phyloP scores from a whole-genome alignment of 2,888 invertebrate genomes.

The Meghimatium bilineatum region DNA sequence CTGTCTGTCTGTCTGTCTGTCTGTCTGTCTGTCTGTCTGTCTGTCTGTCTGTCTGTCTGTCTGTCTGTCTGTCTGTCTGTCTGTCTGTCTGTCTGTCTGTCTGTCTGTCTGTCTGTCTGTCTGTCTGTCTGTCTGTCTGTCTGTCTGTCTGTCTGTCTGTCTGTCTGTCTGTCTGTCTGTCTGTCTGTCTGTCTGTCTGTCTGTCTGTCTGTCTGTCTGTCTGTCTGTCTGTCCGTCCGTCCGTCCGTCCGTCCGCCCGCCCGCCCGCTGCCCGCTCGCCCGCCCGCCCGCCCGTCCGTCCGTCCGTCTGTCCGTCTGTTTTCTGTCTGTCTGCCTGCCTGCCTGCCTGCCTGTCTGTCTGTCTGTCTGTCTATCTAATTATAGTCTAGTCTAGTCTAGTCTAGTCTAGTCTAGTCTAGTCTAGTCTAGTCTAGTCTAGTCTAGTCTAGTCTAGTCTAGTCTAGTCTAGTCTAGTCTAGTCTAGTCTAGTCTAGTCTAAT shows the following conservation, averaged over 20 bases:
- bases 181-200: constrained; percentile 28
- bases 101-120: constrained; percentile 27
- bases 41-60: constrained; percentile 30
- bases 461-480: neutral
- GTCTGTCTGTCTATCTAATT: neutral
- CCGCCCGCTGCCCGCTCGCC: too few relatives aligned
- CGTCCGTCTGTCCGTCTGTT: too few relatives aligned
- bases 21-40: too few relatives aligned
- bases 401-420: neutral
- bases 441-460: neutral
- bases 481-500: neutral
- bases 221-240: too few relatives aligned
- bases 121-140: constrained; percentile 38
- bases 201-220: constrained; percentile 25
- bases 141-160: constrained; percentile 26
- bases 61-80: constrained; percentile 40
- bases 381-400: neutral
- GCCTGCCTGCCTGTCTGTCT: too few relatives aligned
- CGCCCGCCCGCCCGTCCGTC: too few relatives aligned
- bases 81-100: constrained; percentile 45
- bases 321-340: too few relatives aligned
- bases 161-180: constrained; percentile 34
- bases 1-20: too few relatives aligned
- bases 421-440: neutral
- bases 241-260: too few relatives aligned